These are phyloP conservation scores for Psix sp. DNA, from an alignment of 1,140 invertebrate genomes.

Conservation along the genomic window DNA sequence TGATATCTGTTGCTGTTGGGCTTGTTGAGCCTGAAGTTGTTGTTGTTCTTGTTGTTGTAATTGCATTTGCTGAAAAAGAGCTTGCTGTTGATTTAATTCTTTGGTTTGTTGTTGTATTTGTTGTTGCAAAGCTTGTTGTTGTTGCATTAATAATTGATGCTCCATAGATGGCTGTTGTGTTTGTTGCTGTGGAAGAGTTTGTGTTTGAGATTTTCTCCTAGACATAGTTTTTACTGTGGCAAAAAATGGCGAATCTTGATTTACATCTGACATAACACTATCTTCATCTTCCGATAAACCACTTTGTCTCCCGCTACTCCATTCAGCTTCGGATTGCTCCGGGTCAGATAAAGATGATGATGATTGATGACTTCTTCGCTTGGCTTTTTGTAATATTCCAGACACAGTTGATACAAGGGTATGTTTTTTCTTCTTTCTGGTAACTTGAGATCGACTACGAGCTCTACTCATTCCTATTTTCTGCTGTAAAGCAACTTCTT, in stretches of 20 bases:
- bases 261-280: slow-evolving; percentile 82
- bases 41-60: slow-evolving; percentile 55
- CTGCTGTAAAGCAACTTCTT: slow-evolving; percentile 57
- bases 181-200: slow-evolving; percentile 46
- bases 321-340: slow-evolving; percentile 87
- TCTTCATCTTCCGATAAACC: slow-evolving; percentile 84
- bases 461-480: slow-evolving; percentile 65
- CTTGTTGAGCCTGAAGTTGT: slow-evolving; percentile 40
- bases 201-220: slow-evolving; percentile 74
- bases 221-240: slow-evolving; percentile 79
- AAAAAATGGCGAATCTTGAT: slow-evolving; percentile 80
- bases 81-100: slow-evolving; percentile 55
- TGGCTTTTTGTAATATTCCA: slow-evolving; percentile 87
- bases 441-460: slow-evolving; percentile 61
- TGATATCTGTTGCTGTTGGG: slow-evolving; percentile 54
- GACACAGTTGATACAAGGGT: slow-evolving; percentile 87
- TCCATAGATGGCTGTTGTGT: slow-evolving; percentile 57
- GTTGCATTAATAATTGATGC: slow-evolving; percentile 62
- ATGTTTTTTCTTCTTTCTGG: slow-evolving; percentile 85
- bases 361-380: slow-evolving; percentile 79
- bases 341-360: slow-evolving; percentile 85
- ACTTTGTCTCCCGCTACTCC: slow-evolving; percentile 82
- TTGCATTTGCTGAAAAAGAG: slow-evolving; percentile 65
- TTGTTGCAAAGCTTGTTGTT: slow-evolving; percentile 69
- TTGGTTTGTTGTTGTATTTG: slow-evolving; percentile 69